Evolutionary conservation across 2,797 vertebrate species (phyloP).

Genomic region (Botia kubotai): DNA sequence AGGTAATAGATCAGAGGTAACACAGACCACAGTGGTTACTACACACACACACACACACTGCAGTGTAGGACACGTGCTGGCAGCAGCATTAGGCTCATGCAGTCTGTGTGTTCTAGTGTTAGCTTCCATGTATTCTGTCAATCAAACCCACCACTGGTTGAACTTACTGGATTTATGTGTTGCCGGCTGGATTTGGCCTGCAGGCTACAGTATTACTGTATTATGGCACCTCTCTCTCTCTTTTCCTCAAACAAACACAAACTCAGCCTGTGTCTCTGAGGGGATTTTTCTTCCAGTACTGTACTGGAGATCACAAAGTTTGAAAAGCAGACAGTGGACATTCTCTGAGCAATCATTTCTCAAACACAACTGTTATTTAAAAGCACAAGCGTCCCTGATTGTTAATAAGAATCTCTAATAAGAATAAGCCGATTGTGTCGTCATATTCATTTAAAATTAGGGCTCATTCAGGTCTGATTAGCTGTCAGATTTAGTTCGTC

Average conservation of each 20-base stretch:
- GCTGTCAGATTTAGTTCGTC: constrained; percentile 64
- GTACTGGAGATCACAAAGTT: not conserved
- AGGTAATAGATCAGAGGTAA: not conserved
- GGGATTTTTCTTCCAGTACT: constrained; percentile 25
- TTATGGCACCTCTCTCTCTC: constrained; percentile 5
- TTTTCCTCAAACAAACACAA: constrained; percentile 16
- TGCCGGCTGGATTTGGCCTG: constrained; percentile 11
- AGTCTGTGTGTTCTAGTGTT: constrained; percentile 8
- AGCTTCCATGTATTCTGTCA: not conserved
- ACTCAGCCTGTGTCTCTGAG: not conserved
- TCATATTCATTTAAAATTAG: constrained; percentile 72
- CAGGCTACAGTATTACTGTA: constrained; percentile 3
- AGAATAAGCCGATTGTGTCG: constrained; percentile 69
- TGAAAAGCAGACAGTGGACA: constrained; percentile 28
- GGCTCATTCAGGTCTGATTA: constrained; percentile 71
- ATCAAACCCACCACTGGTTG: too few species aligned
- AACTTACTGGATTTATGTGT: too few species aligned
- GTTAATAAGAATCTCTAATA: too few species aligned
- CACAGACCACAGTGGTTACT: not conserved
- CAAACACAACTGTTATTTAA: constrained; percentile 12
- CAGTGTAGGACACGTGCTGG: not conserved
- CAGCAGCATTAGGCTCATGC: not conserved
- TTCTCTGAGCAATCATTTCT: constrained; percentile 19
- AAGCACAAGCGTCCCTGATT: constrained; percentile 20
- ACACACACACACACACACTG: constrained; percentile 6